phyloP scores from a whole-genome alignment of 2,797 vertebrate species.

The Mastacembelus armatus region DNA sequence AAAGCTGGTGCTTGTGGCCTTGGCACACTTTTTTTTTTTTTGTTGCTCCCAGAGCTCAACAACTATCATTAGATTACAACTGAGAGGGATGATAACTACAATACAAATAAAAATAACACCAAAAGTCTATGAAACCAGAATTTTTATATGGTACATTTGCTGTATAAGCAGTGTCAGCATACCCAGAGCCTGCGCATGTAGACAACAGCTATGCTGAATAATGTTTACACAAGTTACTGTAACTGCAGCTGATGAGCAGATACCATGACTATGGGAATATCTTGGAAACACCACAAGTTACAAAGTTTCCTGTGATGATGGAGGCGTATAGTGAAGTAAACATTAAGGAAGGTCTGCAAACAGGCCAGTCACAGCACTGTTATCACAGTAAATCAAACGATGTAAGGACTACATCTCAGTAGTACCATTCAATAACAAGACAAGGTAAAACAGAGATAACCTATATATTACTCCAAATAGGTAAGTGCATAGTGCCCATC shows the following conservation, averaged over 20 bases:
- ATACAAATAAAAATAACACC: too few species aligned
- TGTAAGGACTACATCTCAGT: background rate
- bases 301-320: background rate
- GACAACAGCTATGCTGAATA: too few species aligned
- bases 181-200: too few species aligned
- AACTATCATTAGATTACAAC: too few species aligned
- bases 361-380: slow-evolving; percentile 1
- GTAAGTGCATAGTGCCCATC: background rate
- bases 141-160: too few species aligned
- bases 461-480: background rate
- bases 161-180: too few species aligned
- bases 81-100: background rate
- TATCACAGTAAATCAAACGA: slow-evolving; percentile 1
- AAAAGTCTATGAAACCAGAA: too few species aligned
- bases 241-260: too few species aligned
- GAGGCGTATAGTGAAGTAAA: slow-evolving; percentile 1
- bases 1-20: background rate
- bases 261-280: too few species aligned
- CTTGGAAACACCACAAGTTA: too few species aligned
- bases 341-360: slow-evolving; percentile 1
- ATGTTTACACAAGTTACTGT: too few species aligned
- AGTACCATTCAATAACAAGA: background rate
- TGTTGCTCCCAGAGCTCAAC: background rate
- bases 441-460: background rate
- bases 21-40: background rate